Evolutionary conservation across 2,888 invertebrate species (phyloP).

Genomic region (Polietes domitor): DNA sequence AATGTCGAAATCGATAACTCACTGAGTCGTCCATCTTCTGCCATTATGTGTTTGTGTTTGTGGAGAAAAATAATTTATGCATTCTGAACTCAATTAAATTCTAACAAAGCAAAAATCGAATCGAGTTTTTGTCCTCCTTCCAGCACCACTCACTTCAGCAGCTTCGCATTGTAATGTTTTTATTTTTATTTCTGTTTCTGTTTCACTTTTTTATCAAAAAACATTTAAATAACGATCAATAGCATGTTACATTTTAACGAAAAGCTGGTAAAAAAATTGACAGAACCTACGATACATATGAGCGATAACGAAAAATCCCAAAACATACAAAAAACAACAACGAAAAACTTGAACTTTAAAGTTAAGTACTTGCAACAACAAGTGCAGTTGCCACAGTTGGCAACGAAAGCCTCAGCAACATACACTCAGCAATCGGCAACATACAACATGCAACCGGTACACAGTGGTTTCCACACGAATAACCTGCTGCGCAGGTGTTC

Average conservation of each 20-base stretch:
- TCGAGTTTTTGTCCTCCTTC: neutral
- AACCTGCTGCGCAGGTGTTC: no score
- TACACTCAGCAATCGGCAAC: no score
- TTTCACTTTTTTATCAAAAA: slow-evolving; percentile 35
- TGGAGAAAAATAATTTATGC: neutral
- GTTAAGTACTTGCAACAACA: slow-evolving; percentile 45
- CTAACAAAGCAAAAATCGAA: neutral
- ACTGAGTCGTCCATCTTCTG: neutral
- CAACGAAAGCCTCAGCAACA: neutral
- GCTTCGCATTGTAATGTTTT: neutral
- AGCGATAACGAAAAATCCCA: slow-evolving; percentile 27
- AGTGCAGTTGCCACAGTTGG: slow-evolving; percentile 36
- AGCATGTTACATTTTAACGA: slow-evolving; percentile 46
- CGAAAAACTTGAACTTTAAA: slow-evolving; percentile 50
- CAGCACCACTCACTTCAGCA: neutral
- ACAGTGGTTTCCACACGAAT: no score
- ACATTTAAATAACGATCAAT: slow-evolving; percentile 60
- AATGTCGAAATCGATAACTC: neutral
- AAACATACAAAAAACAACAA: neutral
- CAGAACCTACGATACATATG: slow-evolving; percentile 50
- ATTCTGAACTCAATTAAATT: slow-evolving; percentile 17
- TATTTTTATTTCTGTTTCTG: neutral
- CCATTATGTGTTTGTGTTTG: neutral
- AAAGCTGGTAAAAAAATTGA: slow-evolving; percentile 19
- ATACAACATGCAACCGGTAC: slow-evolving; percentile 36